Evolutionary conservation across 2,888 invertebrate species (phyloP).

Genomic region (Zygaena filipendulae): DNA sequence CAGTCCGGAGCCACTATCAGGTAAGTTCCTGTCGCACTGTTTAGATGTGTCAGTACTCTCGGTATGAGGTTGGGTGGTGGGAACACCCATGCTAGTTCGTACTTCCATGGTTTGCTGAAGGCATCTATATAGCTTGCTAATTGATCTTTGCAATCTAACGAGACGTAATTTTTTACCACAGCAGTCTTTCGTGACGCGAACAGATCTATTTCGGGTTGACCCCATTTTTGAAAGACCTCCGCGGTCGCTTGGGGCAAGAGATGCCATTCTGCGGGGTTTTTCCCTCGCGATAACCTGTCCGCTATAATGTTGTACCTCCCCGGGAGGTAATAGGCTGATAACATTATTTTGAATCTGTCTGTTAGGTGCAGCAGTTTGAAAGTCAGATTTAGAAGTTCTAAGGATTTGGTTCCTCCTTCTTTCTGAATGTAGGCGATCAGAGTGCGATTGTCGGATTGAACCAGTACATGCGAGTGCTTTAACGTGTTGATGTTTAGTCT

Average conservation of each 20-base stretch:
- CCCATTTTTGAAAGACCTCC: slow-evolving; percentile 16
- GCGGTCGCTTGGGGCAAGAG: slow-evolving; percentile 8
- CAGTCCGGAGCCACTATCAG: slow-evolving; percentile 5
- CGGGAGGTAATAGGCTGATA: slow-evolving; percentile 12
- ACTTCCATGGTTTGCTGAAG: slow-evolving; percentile 13
- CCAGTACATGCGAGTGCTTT: too few relatives aligned
- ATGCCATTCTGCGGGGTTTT: slow-evolving; percentile 17
- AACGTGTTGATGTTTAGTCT: too few relatives aligned
- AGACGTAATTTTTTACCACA: slow-evolving; percentile 11
- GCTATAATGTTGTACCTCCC: slow-evolving; percentile 14
- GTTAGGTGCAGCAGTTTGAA: slow-evolving; percentile 6
- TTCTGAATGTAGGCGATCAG: slow-evolving; percentile 9
- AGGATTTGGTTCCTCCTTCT: slow-evolving; percentile 14
- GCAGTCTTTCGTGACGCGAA: slow-evolving; percentile 11
- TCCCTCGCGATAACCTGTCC: slow-evolving; percentile 13
- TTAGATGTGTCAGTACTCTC: slow-evolving; percentile 11
- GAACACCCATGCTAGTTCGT: slow-evolving; percentile 14
- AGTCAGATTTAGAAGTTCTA: slow-evolving; percentile 2
- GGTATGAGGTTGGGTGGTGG: slow-evolving; percentile 12
- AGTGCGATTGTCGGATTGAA: slow-evolving; percentile 14
- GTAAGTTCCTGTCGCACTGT: slow-evolving; percentile 10
- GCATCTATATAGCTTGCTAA: slow-evolving; percentile 9
- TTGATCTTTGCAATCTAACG: slow-evolving; percentile 7
- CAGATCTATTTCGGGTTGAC: slow-evolving; percentile 12
- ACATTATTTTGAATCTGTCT: too few relatives aligned